Percentiles rank a stretch among this genome's conserved stretches.
Evolutionary conservation across 2,797 vertebrate species (phyloP).

Genomic region (Austrolebias charrua): DNA sequence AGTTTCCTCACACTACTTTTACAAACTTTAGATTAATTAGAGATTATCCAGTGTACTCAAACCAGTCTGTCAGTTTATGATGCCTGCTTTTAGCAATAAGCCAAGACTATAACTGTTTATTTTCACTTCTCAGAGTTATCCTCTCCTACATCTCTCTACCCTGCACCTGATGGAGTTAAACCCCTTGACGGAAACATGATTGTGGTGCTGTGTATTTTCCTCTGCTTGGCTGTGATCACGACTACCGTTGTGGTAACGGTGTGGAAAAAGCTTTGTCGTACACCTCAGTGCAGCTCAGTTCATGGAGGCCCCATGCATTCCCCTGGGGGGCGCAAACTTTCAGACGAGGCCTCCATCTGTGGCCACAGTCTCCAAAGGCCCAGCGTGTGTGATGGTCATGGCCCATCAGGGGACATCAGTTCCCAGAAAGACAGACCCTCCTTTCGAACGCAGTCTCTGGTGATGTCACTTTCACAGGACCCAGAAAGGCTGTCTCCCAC

Average conservation of each 20-base stretch:
- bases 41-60: neutral
- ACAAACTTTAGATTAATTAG: neutral
- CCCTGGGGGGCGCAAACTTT: slow-evolving; percentile 86
- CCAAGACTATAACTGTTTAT: neutral
- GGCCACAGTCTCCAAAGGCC: slow-evolving; percentile 84
- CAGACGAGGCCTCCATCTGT: slow-evolving; percentile 91
- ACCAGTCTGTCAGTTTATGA: too few relatives aligned
- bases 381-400: slow-evolving; percentile 82
- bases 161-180: slow-evolving; percentile 32
- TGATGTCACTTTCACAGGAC: slow-evolving; percentile 65
- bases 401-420: slow-evolving; percentile 54
- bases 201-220: slow-evolving; percentile 88
- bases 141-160: slow-evolving; percentile 55
- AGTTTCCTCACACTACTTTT: slow-evolving; percentile 15
- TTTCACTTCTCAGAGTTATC: slow-evolving; percentile 47
- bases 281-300: slow-evolving; percentile 83
- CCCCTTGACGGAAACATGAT: slow-evolving; percentile 84
- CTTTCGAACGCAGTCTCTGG: slow-evolving; percentile 70
- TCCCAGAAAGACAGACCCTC: slow-evolving; percentile 62
- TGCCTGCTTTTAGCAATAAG: too few relatives aligned
- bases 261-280: slow-evolving; percentile 88
- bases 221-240: slow-evolving; percentile 91
- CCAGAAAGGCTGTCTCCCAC: slow-evolving; percentile 85
- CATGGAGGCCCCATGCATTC: slow-evolving; percentile 82
- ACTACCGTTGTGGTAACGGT: slow-evolving; percentile 89